Percentiles rank a stretch among this genome's conserved stretches.
Conservation (phyloP, 2,113 vertebrate genomes). For the Octodon degus region DNA sequence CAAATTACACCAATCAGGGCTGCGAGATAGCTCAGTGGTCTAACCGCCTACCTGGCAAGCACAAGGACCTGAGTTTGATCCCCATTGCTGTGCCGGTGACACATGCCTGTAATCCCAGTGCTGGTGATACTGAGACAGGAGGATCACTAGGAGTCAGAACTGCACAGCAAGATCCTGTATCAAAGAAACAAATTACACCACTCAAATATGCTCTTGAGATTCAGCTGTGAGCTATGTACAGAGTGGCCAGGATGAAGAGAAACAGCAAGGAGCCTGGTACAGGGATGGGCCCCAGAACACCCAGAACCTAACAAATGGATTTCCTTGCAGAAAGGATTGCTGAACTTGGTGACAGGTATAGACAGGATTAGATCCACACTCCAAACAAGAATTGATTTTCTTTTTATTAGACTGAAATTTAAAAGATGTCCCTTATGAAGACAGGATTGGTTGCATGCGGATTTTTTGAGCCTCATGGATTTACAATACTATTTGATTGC, state of each 20-base stretch:
- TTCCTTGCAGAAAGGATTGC: not conserved
- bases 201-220: not conserved
- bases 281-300: not conserved
- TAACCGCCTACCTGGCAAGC: too few species aligned
- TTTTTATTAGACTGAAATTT: not conserved
- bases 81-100: too few species aligned
- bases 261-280: not conserved
- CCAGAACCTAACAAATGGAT: not conserved
- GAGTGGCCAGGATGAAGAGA: not conserved
- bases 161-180: too few species aligned
- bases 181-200: not conserved
- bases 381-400: not conserved
- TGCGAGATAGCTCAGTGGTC: too few species aligned
- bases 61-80: too few species aligned
- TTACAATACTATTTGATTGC: not conserved
- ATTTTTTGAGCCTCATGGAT: conserved; percentile 43
- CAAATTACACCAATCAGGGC: conserved; percentile 12
- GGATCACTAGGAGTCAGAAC: too few species aligned
- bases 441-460: not conserved
- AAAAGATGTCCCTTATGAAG: accelerated
- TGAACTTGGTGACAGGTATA: not conserved
- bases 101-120: too few species aligned
- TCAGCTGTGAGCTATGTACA: not conserved
- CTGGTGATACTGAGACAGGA: too few species aligned
- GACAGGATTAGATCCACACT: not conserved